Evolutionary conservation across 2,888 invertebrate genomes (phyloP).

Genomic region (Ephialtes manifestator): DNA sequence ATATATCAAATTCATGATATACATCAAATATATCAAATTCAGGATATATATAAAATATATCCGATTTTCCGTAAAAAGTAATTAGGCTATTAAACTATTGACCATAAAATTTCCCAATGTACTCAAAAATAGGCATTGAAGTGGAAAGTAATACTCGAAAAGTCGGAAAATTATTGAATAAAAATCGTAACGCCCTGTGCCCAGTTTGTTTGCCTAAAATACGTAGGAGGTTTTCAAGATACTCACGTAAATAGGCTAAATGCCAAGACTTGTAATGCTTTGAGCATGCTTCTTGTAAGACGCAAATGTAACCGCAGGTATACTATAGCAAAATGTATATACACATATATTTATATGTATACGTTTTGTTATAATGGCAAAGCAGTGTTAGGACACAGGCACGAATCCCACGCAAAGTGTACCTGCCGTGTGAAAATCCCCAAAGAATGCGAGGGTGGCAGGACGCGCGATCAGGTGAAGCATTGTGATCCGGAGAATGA

Average conservation of each 20-base stretch:
- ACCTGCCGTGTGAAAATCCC: conserved; percentile 81
- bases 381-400: conserved; percentile 47
- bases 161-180: conserved; percentile 11
- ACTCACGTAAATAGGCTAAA: conserved; percentile 34
- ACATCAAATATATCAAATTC: no score
- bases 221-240: conserved; percentile 40
- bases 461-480: conserved; percentile 80
- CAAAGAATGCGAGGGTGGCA: conserved; percentile 82
- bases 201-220: conserved; percentile 59
- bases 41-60: background rate
- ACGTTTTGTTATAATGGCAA: conserved; percentile 33
- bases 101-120: background rate
- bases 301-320: conserved; percentile 62
- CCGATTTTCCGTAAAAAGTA: background rate
- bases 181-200: conserved; percentile 37
- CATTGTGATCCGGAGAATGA: conserved; percentile 80
- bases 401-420: conserved; percentile 58
- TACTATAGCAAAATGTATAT: conserved; percentile 28
- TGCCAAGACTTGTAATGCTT: conserved; percentile 10
- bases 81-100: background rate
- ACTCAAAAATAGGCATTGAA: background rate
- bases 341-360: conserved; percentile 18
- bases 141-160: background rate
- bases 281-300: conserved; percentile 16
- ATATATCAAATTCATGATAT: no score